Conservation (phyloP, 1,140 invertebrate genomes). For the Samia ricini region DNA sequence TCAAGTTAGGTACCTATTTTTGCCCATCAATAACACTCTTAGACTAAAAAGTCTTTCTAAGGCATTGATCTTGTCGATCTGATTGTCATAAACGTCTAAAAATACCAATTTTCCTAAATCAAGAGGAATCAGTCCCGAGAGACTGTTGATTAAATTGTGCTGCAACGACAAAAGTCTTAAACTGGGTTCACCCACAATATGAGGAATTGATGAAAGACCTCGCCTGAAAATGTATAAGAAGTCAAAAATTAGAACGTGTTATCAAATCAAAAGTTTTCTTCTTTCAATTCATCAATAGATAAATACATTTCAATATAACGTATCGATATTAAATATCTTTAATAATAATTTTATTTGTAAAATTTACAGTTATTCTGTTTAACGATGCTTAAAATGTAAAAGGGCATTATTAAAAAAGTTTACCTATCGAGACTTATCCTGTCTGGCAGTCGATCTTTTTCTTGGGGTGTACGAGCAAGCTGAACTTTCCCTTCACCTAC, state of each 20-base stretch:
- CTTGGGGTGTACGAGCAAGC: slow-evolving; percentile 81
- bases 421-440: slow-evolving; percentile 86
- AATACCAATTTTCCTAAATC: slow-evolving; percentile 90
- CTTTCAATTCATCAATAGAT: too few species aligned
- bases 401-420: background rate
- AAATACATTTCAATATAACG: too few species aligned
- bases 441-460: slow-evolving; percentile 87
- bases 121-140: slow-evolving; percentile 74
- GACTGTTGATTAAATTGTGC: slow-evolving; percentile 91
- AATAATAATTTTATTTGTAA: background rate
- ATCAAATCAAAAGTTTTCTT: too few species aligned
- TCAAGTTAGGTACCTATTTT: slow-evolving; percentile 82
- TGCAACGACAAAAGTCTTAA: slow-evolving; percentile 91
- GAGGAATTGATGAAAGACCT: slow-evolving; percentile 86
- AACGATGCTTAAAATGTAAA: background rate
- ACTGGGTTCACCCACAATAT: slow-evolving; percentile 87
- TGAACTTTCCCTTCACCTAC: slow-evolving; percentile 80
- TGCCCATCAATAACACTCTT: slow-evolving; percentile 91
- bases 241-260: too few species aligned
- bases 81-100: slow-evolving; percentile 96
- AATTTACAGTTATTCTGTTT: background rate
- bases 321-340: too few species aligned
- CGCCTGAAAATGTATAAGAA: slow-evolving; percentile 68
- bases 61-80: slow-evolving; percentile 90
- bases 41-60: slow-evolving; percentile 87